phyloP scores from a whole-genome alignment of 2,113 vertebrate genomes.

The Cygnus buccinator region DNA sequence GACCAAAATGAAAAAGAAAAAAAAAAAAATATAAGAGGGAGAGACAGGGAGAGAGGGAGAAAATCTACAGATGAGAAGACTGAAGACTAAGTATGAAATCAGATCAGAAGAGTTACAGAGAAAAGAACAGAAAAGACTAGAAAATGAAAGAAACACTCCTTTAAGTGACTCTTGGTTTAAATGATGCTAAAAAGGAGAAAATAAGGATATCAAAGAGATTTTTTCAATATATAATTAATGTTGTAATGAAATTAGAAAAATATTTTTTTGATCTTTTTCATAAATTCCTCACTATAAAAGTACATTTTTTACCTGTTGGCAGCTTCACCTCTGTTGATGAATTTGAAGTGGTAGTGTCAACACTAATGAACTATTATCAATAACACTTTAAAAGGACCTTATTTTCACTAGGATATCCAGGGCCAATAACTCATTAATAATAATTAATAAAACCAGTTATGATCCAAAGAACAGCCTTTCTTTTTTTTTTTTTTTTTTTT shows the following conservation, averaged over 20 bases:
- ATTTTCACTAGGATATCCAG: neutral
- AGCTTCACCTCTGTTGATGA: neutral
- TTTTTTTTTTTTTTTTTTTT: no score
- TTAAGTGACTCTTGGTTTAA: neutral
- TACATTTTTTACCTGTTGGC: neutral
- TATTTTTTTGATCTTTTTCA: neutral
- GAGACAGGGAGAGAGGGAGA: neutral
- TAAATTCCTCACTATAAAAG: neutral
- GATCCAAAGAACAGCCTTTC: neutral
- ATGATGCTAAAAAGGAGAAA: neutral
- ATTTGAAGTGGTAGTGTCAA: neutral
- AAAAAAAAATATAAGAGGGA: no score
- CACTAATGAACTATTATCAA: neutral
- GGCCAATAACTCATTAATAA: neutral
- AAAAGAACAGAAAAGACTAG: neutral
- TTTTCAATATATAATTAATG: neutral
- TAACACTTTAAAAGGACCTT: neutral
- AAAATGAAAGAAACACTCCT: neutral
- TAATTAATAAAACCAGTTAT: neutral
- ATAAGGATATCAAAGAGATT: neutral
- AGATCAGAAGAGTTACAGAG: neutral
- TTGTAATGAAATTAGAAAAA: neutral
- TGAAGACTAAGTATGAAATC: neutral
- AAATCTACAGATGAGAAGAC: neutral
- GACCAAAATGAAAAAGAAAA: neutral